Evolutionary conservation across 1,140 invertebrate species (phyloP).

Genomic region (Zaprionus kolodkinae): DNA sequence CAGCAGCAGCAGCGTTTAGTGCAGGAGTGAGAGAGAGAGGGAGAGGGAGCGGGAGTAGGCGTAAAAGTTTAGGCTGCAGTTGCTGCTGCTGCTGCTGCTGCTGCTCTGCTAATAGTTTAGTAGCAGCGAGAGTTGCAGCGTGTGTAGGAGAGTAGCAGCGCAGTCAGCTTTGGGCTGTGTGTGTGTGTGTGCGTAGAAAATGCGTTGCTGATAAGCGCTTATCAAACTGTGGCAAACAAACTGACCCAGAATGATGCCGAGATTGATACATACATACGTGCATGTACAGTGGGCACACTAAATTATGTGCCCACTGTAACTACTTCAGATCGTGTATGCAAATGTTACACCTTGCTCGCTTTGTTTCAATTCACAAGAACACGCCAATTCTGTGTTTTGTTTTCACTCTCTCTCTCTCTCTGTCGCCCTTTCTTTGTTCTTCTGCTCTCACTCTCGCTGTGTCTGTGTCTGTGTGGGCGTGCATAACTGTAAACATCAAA

Average conservation of each 20-base stretch:
- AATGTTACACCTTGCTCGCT: background rate
- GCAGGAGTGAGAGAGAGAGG: background rate
- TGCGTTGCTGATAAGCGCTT: constrained; percentile 25
- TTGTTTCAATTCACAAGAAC: background rate
- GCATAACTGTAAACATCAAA: constrained; percentile 4
- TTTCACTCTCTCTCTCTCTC: background rate
- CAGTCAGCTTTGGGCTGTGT: constrained; percentile 1
- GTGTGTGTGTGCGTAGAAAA: background rate
- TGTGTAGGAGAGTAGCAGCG: background rate
- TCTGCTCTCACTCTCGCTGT: background rate
- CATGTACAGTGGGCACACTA: background rate
- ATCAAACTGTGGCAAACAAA: constrained; percentile 45
- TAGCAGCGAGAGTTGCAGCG: background rate
- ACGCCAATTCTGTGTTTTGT: background rate
- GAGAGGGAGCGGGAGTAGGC: background rate
- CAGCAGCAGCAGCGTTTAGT: constrained; percentile 22
- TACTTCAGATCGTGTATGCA: background rate
- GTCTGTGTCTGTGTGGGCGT: constrained; percentile 3
- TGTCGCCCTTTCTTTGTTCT: background rate
- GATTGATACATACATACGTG: constrained; percentile 34
- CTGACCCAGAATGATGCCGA: constrained; percentile 26
- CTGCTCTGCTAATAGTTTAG: background rate
- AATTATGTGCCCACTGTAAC: too few species aligned
- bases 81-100: too few species aligned
- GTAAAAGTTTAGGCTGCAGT: background rate